These are phyloP conservation scores for Suricata suricatta DNA, from an alignment of 2,113 vertebrate species.

Conservation along the genomic window DNA sequence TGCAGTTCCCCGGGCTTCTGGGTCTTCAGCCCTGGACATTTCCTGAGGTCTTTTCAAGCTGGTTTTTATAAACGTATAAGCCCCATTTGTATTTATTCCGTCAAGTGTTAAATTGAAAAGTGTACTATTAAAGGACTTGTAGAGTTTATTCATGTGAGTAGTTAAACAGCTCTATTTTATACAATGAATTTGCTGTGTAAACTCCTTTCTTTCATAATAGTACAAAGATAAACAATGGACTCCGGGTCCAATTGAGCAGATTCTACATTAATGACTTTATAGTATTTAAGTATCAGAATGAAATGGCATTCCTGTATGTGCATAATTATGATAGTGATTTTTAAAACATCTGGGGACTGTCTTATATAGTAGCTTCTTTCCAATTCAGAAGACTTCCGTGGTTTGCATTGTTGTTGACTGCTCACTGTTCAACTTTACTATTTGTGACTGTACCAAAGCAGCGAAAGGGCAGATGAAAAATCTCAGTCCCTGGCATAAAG, in stretches of 20 bases:
- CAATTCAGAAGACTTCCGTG: background rate
- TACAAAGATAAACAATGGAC: conserved; percentile 44
- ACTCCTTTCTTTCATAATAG: conserved; percentile 44
- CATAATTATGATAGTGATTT: background rate
- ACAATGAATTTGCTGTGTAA: conserved; percentile 47
- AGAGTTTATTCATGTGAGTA: conserved; percentile 33
- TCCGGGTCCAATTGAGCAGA: conserved; percentile 10
- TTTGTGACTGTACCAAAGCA: background rate
- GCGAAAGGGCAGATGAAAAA: conserved; percentile 3
- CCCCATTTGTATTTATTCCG: conserved; percentile 24
- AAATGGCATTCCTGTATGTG: background rate
- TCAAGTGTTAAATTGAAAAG: conserved; percentile 34
- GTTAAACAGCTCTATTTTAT: conserved; percentile 33
- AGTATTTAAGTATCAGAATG: conserved; percentile 1
- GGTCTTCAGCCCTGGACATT: background rate
- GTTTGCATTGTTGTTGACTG: background rate
- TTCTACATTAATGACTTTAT: conserved; percentile 54
- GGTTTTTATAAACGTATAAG: conserved; percentile 39
- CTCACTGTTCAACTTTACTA: background rate
- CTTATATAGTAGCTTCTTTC: background rate
- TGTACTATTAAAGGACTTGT: background rate
- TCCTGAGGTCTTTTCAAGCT: conserved; percentile 23
- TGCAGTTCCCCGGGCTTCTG: background rate
- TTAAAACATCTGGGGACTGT: background rate
- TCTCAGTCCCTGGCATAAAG: background rate